Conservation (phyloP, 2,888 invertebrate species). For the Macrophya annulata region DNA sequence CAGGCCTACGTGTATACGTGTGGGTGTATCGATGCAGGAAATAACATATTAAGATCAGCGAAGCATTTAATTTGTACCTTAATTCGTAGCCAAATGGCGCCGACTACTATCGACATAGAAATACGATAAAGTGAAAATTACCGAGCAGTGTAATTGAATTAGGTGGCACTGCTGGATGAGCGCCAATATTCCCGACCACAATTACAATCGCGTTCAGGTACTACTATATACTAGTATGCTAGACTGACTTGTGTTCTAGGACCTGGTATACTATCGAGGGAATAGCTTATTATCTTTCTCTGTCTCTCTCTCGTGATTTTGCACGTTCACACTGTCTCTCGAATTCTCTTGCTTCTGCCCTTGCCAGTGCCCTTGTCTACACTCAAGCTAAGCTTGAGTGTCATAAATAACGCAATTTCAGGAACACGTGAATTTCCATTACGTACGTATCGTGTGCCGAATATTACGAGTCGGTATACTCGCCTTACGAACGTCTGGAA, state of each 20-base stretch:
- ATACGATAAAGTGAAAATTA: conserved; percentile 55
- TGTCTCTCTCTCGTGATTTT: neutral
- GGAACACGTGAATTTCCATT: conserved; percentile 50
- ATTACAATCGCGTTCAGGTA: conserved; percentile 50
- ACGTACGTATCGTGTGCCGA: conserved; percentile 25
- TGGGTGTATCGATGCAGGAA: neutral
- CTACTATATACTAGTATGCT: neutral
- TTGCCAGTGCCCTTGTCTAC: conserved; percentile 15
- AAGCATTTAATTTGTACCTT: conserved; percentile 49
- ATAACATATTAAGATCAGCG: conserved; percentile 35
- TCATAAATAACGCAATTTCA: conserved; percentile 50
- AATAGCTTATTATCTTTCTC: conserved; percentile 8
- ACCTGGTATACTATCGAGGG: conserved; percentile 15
- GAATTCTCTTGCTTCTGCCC: conserved; percentile 24
- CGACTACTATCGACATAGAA: conserved; percentile 51
- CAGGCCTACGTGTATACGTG: neutral
- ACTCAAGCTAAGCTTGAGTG: conserved; percentile 25
- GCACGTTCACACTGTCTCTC: neutral
- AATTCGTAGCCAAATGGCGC: conserved; percentile 51
- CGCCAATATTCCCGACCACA: conserved; percentile 53
- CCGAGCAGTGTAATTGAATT: conserved; percentile 54
- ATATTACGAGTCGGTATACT: conserved; percentile 10
- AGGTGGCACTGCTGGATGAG: conserved; percentile 53
- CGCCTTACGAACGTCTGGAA: neutral
- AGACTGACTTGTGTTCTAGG: conserved; percentile 37